Percentiles rank a stretch among this genome's conserved stretches.
These are phyloP conservation scores for Motacilla alba DNA, from an alignment of 2,113 vertebrate species.

Conservation along the genomic window DNA sequence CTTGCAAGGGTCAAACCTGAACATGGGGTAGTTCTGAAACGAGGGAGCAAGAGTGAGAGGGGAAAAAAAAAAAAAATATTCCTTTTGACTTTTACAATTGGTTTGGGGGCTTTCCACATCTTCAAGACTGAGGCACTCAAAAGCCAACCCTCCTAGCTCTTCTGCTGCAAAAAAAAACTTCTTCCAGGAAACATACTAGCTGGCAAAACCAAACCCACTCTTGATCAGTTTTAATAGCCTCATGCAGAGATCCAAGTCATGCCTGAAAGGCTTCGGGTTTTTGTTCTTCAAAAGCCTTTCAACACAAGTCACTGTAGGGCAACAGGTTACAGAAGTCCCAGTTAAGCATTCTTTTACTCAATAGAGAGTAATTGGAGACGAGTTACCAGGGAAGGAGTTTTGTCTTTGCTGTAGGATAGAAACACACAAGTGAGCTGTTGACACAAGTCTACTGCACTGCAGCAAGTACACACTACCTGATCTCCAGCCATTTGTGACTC, in stretches of 20 bases:
- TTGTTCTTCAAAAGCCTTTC: slow-evolving; percentile 15
- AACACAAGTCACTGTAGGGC: not conserved
- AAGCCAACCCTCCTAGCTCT: not conserved
- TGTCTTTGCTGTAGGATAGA: not conserved
- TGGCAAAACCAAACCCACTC: not conserved
- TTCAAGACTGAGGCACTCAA: not conserved
- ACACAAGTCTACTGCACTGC: not conserved
- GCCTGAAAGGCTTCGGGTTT: not conserved
- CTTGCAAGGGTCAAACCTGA: not conserved
- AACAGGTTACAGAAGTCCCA: not conserved
- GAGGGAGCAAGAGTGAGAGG: not conserved
- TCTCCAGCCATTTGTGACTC: not conserved
- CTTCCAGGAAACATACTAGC: not conserved
- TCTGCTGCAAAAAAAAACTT: not conserved
- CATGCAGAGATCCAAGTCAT: not conserved
- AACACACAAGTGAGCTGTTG: not conserved
- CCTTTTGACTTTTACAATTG: not conserved
- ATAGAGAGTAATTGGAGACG: not conserved
- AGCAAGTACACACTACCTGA: not conserved
- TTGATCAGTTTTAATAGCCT: not conserved
- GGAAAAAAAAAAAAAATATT: rapidly evolving
- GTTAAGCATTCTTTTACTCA: slow-evolving; percentile 3
- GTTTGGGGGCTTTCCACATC: not conserved
- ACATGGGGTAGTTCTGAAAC: not conserved
- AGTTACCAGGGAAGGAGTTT: not conserved